Conservation (phyloP, 2,113 vertebrate genomes). For the Grammomys dolichurus region DNA sequence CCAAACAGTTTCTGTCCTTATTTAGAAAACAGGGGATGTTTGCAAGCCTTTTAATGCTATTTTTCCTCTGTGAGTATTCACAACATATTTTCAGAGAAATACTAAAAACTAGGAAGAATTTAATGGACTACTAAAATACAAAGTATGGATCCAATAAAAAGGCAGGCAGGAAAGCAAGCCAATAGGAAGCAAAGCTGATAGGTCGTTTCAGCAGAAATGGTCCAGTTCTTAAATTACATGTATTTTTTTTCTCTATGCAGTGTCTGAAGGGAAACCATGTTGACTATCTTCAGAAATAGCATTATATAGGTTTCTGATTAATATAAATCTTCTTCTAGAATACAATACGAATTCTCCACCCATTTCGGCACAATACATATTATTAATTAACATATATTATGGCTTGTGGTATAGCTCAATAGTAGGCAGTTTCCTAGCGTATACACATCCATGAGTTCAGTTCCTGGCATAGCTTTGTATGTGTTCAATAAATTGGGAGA, state of each 20-base stretch:
- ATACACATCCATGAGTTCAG: neutral
- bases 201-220: constrained; percentile 49
- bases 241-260: fast-evolving
- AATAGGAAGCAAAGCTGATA: constrained; percentile 52
- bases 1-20: constrained; percentile 69
- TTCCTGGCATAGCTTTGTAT: neutral
- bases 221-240: constrained; percentile 52
- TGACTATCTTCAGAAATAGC: constrained; percentile 12
- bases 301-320: neutral
- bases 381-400: neutral
- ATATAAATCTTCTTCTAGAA: constrained; percentile 24
- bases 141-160: constrained; percentile 79
- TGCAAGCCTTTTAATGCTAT: constrained; percentile 55
- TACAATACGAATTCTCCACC: neutral
- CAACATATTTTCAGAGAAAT: constrained; percentile 69
- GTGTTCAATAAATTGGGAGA: constrained; percentile 2
- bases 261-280: neutral
- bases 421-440: neutral
- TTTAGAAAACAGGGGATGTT: constrained; percentile 70
- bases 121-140: constrained; percentile 70
- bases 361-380: constrained; percentile 29
- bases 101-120: constrained; percentile 62
- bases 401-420: neutral
- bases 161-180: constrained; percentile 43
- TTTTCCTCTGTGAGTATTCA: constrained; percentile 66